phyloP scores from a whole-genome alignment of 2,888 invertebrate species.

The Chalcosyrphus nemorum region DNA sequence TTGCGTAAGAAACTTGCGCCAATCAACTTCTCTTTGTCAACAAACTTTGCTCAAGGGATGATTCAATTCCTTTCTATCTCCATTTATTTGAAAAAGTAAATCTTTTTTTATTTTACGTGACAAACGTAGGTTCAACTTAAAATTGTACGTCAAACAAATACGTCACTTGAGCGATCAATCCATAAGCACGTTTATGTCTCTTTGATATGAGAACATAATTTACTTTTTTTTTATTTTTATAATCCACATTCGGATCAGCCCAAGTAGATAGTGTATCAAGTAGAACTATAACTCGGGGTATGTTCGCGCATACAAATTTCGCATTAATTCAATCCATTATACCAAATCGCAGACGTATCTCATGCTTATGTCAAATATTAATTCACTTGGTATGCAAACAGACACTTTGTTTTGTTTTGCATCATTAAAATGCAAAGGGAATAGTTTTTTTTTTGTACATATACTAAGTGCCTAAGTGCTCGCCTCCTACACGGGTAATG shows the following conservation, averaged over 20 bases:
- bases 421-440: slow-evolving; percentile 35
- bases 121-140: not conserved
- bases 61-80: not conserved
- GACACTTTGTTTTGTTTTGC: slow-evolving; percentile 4
- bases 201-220: not conserved
- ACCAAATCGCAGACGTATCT: slow-evolving; percentile 29
- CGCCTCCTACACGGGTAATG: slow-evolving; percentile 19
- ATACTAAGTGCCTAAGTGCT: too few species aligned
- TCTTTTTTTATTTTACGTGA: not conserved
- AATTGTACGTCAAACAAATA: not conserved
- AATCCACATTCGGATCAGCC: not conserved
- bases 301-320: slow-evolving; percentile 32
- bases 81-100: not conserved
- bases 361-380: slow-evolving; percentile 32
- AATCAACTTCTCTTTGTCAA: not conserved
- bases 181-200: not conserved
- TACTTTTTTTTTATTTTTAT: not conserved
- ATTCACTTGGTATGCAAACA: slow-evolving; percentile 49
- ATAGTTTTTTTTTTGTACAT: slow-evolving; percentile 19
- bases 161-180: not conserved
- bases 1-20: not conserved
- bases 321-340: slow-evolving; percentile 5
- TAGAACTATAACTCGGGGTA: not conserved
- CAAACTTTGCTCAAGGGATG: not conserved
- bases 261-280: slow-evolving; percentile 16